These are phyloP conservation scores for Periophthalmus magnuspinnatus DNA, from an alignment of 2,797 vertebrate genomes.

Conservation along the genomic window DNA sequence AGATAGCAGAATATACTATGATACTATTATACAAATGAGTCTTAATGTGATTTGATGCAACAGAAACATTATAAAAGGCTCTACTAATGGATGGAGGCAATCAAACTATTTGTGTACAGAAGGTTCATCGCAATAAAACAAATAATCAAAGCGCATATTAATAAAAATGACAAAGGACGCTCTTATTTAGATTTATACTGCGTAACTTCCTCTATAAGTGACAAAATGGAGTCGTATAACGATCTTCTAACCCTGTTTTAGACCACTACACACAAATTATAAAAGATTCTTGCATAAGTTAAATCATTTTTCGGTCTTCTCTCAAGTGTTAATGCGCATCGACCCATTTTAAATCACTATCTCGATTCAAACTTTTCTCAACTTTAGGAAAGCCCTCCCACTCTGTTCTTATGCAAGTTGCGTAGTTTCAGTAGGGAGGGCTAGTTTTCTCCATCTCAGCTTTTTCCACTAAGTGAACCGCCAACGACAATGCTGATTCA, in stretches of 20 bases:
- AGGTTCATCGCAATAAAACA: background rate
- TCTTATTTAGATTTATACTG: background rate
- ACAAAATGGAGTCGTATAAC: background rate
- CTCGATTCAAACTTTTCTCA: background rate
- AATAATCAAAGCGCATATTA: too few species aligned
- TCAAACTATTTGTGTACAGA: background rate
- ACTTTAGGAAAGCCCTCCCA: background rate
- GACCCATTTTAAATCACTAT: background rate
- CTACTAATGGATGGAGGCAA: background rate
- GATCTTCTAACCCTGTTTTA: too few species aligned
- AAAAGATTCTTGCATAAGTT: too few species aligned
- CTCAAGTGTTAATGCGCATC: too few species aligned
- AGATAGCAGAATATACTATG: background rate
- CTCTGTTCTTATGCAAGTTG: slow-evolving; percentile 38
- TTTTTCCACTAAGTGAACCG: slow-evolving; percentile 59
- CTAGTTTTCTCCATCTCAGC: slow-evolving; percentile 62
- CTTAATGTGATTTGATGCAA: background rate
- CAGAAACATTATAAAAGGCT: too few species aligned
- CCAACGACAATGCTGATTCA: slow-evolving; percentile 61
- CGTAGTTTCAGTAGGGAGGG: slow-evolving; percentile 41
- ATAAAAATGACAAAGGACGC: background rate
- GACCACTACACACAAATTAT: too few species aligned
- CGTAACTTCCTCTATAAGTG: background rate
- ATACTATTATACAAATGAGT: background rate
- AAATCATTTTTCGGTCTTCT: too few species aligned